These are phyloP conservation scores for Ceratothoa steindachneri DNA, from an alignment of 2,888 invertebrate genomes.

Conservation along the genomic window DNA sequence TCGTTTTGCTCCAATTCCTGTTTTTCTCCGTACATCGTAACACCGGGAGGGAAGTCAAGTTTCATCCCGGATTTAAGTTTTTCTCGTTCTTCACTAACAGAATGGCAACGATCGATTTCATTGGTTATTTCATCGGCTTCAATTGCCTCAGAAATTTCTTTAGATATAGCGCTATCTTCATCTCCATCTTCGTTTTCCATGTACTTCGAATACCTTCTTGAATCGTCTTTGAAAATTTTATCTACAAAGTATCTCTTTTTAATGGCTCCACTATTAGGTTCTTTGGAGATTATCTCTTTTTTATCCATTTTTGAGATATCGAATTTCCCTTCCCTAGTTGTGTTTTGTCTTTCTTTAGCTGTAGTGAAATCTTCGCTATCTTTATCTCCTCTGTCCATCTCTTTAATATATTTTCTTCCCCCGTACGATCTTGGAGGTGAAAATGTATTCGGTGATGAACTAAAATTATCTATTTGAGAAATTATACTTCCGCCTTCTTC, in stretches of 20 bases:
- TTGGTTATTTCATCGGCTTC: no score
- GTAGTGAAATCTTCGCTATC: background rate
- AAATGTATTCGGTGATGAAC: background rate
- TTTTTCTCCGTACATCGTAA: constrained; percentile 57
- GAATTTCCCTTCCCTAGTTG: background rate
- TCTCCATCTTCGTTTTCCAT: constrained; percentile 37
- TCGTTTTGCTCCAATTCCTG: constrained; percentile 51
- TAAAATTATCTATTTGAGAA: background rate
- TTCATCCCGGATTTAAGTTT: constrained; percentile 58
- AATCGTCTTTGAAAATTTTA: constrained; percentile 31
- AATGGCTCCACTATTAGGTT: constrained; percentile 32
- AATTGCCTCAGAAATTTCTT: constrained; percentile 8
- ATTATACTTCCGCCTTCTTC: constrained; percentile 18
- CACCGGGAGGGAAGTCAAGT: constrained; percentile 62
- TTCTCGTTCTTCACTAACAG: constrained; percentile 41
- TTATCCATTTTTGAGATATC: background rate
- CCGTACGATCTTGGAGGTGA: background rate
- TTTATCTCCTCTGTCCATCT: background rate
- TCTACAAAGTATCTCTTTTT: constrained; percentile 31
- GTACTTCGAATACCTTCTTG: constrained; percentile 36
- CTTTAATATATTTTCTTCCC: background rate
- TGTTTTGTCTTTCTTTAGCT: background rate
- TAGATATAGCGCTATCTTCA: constrained; percentile 18
- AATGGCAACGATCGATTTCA: constrained; percentile 19
- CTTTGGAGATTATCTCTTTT: constrained; percentile 1